Base-by-base conservation (phyloP, 2,888 invertebrate species). In the Muscina levida region DNA sequence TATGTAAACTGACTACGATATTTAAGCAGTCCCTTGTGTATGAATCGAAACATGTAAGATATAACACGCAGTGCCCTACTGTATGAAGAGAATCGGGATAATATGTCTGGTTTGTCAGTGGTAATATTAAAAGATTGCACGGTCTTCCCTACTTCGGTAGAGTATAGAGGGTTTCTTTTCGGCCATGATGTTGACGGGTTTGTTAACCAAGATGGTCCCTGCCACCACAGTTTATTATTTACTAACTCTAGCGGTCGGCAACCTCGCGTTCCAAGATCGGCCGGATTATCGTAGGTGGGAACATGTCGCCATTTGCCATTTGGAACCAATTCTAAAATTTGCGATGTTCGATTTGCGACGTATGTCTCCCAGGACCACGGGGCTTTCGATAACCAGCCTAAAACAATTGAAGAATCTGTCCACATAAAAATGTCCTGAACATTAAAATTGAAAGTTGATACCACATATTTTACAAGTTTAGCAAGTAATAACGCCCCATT, bases 191-290 rank as follows among this genome's bases (percentile, higher is more conserved):
- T 26, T 4, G 11, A 1, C 13, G 56, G 56, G 13, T 56, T 24
- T 11, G 24, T 56, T 6, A 56, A 5, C 56, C 56, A 56, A 3
- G 19, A 17, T 6, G 77, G 59, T 0, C 72, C 77, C 11, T 72
- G 6, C 66, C 77, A 72, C 77, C 72, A 72, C 10, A 72, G 24
- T 2, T 11, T 4, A 11, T 51, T 62, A 31, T 22, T 10, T 5
- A 5, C n/a, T 1, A 48, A 37, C 11, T 72, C 76, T n/a, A 65
- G 17, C 8, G 74, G 19, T 13, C 8, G 22, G 17, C 51, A 68
- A 11, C 72, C 77, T 13, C 77, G 48, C 1, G 67, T 78, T 2
- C 78, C 73, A 1, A 78, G 51, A 24, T 73, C 77, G 5, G 67
- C 67, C 0, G 72, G 77, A 39, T 73, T 78, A 8, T 72, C 56